phyloP scores from a whole-genome alignment of 2,888 invertebrate genomes.

The Lepidocyrtinus sp. region DNA sequence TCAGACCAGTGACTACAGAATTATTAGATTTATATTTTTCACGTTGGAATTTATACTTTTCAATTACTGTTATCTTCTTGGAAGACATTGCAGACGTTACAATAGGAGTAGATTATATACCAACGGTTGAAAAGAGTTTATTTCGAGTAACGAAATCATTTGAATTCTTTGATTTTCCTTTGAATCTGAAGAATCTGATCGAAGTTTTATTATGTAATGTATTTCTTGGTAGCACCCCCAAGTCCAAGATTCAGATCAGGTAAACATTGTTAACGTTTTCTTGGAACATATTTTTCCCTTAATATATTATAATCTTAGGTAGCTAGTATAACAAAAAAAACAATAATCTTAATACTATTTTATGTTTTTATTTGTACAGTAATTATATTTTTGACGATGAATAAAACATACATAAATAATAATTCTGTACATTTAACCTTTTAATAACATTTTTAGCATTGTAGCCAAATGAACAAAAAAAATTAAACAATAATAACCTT shows the following conservation, averaged over 20 bases:
- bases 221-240: slow-evolving; percentile 68
- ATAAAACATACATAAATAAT: neutral
- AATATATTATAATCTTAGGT: slow-evolving; percentile 17
- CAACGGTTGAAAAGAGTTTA: neutral
- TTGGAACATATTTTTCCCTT: slow-evolving; percentile 22
- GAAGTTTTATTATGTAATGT: slow-evolving; percentile 38
- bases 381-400: neutral
- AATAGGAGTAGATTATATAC: no score
- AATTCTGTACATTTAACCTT: slow-evolving; percentile 4
- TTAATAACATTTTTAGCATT: neutral
- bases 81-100: neutral
- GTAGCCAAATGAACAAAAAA: neutral
- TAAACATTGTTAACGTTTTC: slow-evolving; percentile 59
- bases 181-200: slow-evolving; percentile 28
- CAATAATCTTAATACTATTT: neutral
- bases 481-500: neutral
- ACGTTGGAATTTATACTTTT: no score
- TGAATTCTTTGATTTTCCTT: no score
- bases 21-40: no score
- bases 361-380: neutral
- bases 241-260: slow-evolving; percentile 70
- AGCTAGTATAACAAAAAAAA: neutral
- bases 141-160: no score
- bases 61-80: neutral
- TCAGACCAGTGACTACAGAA: no score